These are phyloP conservation scores for Coelogynopora nodosa DNA, from an alignment of 2,888 invertebrate species.

Conservation along the genomic window DNA sequence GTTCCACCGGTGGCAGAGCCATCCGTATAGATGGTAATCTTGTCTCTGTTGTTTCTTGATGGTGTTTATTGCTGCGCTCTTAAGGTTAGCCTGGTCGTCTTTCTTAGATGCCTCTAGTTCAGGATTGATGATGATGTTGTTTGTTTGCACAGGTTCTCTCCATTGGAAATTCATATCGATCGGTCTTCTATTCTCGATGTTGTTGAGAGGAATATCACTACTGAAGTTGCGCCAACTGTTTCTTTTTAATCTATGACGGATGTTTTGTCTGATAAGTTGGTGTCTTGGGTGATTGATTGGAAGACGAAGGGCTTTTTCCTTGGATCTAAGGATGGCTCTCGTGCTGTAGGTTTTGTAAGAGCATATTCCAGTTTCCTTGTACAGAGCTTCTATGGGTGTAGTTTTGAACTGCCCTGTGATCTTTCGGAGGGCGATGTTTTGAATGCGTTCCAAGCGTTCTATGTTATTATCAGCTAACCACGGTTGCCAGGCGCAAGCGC, in stretches of 20 bases:
- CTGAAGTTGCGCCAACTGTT: not conserved
- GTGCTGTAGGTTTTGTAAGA: too few relatives aligned
- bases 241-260: not conserved
- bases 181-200: not conserved
- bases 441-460: not conserved
- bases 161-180: not conserved
- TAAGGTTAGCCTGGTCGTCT: not conserved
- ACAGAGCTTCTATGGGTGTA: not conserved
- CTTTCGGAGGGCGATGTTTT: not conserved
- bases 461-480: not conserved
- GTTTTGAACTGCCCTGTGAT: not conserved
- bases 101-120: not conserved
- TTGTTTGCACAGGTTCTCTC: not conserved
- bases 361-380: not conserved
- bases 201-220: not conserved
- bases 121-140: not conserved
- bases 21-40: not conserved
- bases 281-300: too few relatives aligned
- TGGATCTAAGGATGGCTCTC: too few relatives aligned
- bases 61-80: not conserved
- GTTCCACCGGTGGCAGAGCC: not conserved
- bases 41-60: not conserved
- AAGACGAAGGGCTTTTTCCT: too few relatives aligned
- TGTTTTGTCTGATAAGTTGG: too few relatives aligned
- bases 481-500: not conserved